Conservation (phyloP, 2,797 vertebrate genomes). For the Masticophis lateralis region DNA sequence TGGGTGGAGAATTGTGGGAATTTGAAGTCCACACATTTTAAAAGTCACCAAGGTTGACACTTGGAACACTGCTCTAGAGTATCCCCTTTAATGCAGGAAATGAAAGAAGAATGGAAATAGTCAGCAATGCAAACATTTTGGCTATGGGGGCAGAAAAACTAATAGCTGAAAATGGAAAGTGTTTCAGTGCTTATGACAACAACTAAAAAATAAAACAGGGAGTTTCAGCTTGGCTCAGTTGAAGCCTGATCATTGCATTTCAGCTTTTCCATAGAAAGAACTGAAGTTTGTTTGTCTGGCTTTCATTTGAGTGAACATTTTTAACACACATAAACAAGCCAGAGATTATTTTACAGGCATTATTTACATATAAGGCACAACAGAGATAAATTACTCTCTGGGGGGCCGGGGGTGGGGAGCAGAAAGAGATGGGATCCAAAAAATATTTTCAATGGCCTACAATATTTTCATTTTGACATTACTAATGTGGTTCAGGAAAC, state of each 20-base stretch:
- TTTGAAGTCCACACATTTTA: neutral
- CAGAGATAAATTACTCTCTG: neutral
- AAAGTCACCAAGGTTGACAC: neutral
- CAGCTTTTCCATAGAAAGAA: neutral
- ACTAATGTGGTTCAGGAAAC: slow-evolving; percentile 71
- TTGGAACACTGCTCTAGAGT: neutral
- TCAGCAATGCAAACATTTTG: neutral
- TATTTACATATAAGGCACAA: neutral
- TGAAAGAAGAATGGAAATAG: neutral
- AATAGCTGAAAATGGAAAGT: neutral
- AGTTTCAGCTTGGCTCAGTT: neutral
- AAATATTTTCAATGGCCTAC: slow-evolving; percentile 54
- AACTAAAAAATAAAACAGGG: neutral
- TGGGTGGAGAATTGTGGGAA: neutral
- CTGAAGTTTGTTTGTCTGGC: neutral
- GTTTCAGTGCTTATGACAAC: neutral
- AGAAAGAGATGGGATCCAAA: neutral
- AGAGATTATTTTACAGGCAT: neutral
- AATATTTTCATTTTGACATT: slow-evolving; percentile 62
- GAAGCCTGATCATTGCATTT: neutral
- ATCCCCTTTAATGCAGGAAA: neutral
- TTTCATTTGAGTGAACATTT: neutral
- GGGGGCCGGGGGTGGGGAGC: neutral
- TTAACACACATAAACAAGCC: neutral
- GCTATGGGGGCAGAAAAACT: neutral